Percentiles rank a stretch among this genome's conserved stretches.
Evolutionary conservation across 2,113 vertebrate species (phyloP).

Genomic region (Ardeotis arabs): DNA sequence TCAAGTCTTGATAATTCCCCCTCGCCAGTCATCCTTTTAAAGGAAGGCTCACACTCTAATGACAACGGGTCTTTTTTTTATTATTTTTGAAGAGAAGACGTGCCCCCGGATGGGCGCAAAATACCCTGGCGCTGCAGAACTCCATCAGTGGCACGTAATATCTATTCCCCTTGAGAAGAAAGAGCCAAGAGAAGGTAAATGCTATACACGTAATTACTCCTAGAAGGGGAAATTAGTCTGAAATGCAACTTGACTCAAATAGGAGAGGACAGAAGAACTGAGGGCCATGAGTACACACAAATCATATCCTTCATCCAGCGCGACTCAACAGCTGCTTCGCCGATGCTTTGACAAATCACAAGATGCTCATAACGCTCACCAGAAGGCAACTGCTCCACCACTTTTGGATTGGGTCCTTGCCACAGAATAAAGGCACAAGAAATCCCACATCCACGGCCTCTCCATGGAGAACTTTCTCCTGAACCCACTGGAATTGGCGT

Average conservation of each 20-base stretch:
- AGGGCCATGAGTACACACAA: background rate
- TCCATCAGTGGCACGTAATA: accelerated
- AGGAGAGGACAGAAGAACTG: background rate
- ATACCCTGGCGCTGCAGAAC: background rate
- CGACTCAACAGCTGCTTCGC: background rate
- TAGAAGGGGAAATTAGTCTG: background rate
- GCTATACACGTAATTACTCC: background rate
- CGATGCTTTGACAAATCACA: background rate
- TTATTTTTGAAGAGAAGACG: background rate
- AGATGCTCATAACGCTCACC: background rate
- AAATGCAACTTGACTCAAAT: background rate
- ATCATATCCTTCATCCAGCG: background rate
- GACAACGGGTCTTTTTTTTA: background rate
- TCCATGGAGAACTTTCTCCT: background rate
- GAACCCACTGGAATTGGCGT: accelerated
- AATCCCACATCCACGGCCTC: background rate
- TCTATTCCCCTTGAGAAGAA: background rate
- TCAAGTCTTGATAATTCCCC: background rate
- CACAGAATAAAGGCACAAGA: background rate
- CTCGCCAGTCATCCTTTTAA: background rate
- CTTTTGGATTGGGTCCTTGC: background rate
- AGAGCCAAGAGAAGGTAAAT: background rate
- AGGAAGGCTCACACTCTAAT: background rate
- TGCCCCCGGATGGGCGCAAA: background rate
- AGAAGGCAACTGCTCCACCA: background rate